Evolutionary conservation across 2,113 vertebrate species (phyloP).

Genomic region (Jacana jacana): DNA sequence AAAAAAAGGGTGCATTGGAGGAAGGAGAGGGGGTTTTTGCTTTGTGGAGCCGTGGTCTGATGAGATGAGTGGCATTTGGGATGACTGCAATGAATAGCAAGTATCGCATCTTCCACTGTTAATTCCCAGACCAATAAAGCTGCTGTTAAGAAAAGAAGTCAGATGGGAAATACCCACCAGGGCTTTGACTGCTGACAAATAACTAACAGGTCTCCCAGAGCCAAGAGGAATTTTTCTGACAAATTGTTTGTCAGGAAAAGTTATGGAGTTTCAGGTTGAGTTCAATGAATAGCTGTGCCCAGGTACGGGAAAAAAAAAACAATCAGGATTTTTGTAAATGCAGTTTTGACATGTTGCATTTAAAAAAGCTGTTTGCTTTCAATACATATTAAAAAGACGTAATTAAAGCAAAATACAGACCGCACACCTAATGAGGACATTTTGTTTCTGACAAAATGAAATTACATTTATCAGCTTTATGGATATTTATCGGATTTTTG

Average conservation of each 20-base stretch:
- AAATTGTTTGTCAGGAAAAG: conserved; percentile 19
- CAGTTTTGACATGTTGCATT: neutral
- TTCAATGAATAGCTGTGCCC: neutral
- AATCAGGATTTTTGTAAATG: neutral
- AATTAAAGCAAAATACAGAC: conserved; percentile 9
- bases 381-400: neutral
- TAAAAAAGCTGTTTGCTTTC: neutral
- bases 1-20: neutral
- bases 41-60: neutral
- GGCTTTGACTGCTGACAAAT: conserved; percentile 50
- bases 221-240: conserved; percentile 36
- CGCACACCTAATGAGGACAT: neutral
- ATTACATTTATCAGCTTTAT: neutral
- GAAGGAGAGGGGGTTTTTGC: neutral
- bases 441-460: conserved; percentile 26
- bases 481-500: neutral
- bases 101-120: neutral
- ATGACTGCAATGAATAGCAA: conserved; percentile 42
- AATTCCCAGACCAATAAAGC: conserved; percentile 60
- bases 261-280: neutral
- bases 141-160: conserved; percentile 45
- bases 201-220: conserved; percentile 14
- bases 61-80: conserved; percentile 20
- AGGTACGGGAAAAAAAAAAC: neutral
- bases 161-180: conserved; percentile 51